Base-by-base conservation (phyloP, 2,888 invertebrate genomes). In the Drosophila nigricruria region DNA sequence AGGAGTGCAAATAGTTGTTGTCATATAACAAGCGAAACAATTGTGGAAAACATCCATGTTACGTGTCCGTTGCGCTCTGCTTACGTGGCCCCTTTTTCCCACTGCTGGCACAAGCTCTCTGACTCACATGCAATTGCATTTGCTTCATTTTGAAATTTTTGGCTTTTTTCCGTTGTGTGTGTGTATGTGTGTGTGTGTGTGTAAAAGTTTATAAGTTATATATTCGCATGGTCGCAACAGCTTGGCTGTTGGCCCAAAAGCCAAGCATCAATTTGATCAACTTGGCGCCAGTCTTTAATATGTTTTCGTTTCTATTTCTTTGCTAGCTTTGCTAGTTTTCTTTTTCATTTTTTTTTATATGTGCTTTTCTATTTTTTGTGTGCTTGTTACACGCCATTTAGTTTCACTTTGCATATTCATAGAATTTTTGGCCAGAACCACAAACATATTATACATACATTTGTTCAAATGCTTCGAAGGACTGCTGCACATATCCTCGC, bases 181-280 rank as follows among this genome's bases (percentile, higher is more conserved):
- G 47, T 25, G 45, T 45, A n/a, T n/a, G n/a, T n/a, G 45, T 25
- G 43, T 43, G 43, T 47, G 47, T 30, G 49, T 49, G n/a, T 59
- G 50, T 9, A 36, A 67, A 79, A 87, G 56, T 82, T 79, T 81
- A 76, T 74, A 78, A 84, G 80, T 82, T 74, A 71, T 73, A 70
- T 58, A 70, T 59, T 50, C 57, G 53, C 32, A 14, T 42, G 30
- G 71, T 49, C 20, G 69, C 67, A 74, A 57, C 45, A 63, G 64
- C 72, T 82, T 83, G 86, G 83, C 74, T 74, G 65, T 34, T 73
- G 79, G 70, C 77, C 86, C 83, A 82, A 66, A 76, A 76, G 81
- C 76, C 82, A 73, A 82, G 77, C 85, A 88, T 88, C 88, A 82
- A 82, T 85, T 88, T 83, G 85, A 86, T 88, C 81, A 85, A 72